A percentile compares a stretch with the other conserved stretches of the same genome.
phyloP scores from a whole-genome alignment of 2,888 invertebrate species.

The Xanthia icteritia region DNA sequence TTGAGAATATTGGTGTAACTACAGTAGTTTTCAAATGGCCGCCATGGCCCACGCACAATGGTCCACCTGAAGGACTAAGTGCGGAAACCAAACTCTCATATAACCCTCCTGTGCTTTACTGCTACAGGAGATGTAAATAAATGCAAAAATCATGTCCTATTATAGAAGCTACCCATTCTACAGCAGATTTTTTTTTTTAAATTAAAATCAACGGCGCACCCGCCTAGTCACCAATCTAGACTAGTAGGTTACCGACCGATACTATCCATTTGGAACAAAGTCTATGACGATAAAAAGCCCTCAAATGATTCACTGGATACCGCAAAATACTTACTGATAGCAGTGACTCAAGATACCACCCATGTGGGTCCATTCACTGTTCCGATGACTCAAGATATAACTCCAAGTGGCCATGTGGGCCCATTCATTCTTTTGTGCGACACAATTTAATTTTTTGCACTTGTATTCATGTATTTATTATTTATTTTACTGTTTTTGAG shows the following conservation, averaged over 20 bases:
- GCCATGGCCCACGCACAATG: no score
- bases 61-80: no score
- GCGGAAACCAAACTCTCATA: no score
- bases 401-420: neutral
- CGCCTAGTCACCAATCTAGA: neutral
- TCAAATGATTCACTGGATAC: slow-evolving; percentile 38
- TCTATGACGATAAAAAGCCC: neutral
- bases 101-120: neutral
- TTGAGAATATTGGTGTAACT: no score
- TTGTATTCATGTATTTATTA: neutral
- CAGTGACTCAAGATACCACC: slow-evolving; percentile 34
- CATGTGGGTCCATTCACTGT: slow-evolving; percentile 18
- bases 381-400: slow-evolving; percentile 41
- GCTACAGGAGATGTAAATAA: neutral
- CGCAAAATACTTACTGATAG: slow-evolving; percentile 26
- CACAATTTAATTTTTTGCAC: neutral
- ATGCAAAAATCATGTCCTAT: neutral
- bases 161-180: neutral
- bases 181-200: neutral
- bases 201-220: neutral
- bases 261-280: slow-evolving; percentile 20
- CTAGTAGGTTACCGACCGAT: slow-evolving; percentile 10
- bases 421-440: slow-evolving; percentile 26
- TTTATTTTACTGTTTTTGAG: neutral
- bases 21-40: no score